phyloP scores from a whole-genome alignment of 2,888 invertebrate genomes.

The Chironomus tentans region DNA sequence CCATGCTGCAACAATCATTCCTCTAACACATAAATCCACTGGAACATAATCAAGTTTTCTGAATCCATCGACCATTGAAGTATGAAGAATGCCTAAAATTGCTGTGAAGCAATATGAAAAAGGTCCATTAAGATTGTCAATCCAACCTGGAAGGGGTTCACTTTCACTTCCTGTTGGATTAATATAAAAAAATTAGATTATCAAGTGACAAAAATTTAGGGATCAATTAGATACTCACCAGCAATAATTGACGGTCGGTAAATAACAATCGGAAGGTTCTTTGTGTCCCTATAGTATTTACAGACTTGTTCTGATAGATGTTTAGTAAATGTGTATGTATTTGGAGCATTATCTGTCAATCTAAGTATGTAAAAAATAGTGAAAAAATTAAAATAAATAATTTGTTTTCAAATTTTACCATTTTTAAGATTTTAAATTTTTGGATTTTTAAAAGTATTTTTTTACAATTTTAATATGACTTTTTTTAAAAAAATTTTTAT shows the following conservation, averaged over 20 bases:
- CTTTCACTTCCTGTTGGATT: neutral
- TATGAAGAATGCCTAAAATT: neutral
- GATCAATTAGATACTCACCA: neutral
- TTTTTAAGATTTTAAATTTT: no score
- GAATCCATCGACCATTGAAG: neutral
- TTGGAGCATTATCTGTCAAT: constrained; percentile 46
- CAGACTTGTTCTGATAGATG: constrained; percentile 76
- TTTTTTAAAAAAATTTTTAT: no score
- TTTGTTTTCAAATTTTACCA: no score
- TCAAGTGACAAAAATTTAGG: no score
- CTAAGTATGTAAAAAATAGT: no score
- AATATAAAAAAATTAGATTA: no score
- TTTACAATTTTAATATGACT: no score
- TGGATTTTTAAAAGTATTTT: no score
- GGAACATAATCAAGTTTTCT: neutral
- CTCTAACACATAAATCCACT: constrained; percentile 9
- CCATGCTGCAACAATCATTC: neutral
- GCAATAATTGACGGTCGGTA: constrained; percentile 72
- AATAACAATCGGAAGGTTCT: constrained; percentile 64
- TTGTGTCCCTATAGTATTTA: constrained; percentile 49
- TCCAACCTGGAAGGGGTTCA: neutral
- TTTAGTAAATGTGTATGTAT: constrained; percentile 87
- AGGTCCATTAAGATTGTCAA: constrained; percentile 6
- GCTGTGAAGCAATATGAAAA: neutral
- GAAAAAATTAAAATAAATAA: no score